These are phyloP conservation scores for Siniperca obscura DNA, from an alignment of 2,797 vertebrate species.

Conservation along the genomic window DNA sequence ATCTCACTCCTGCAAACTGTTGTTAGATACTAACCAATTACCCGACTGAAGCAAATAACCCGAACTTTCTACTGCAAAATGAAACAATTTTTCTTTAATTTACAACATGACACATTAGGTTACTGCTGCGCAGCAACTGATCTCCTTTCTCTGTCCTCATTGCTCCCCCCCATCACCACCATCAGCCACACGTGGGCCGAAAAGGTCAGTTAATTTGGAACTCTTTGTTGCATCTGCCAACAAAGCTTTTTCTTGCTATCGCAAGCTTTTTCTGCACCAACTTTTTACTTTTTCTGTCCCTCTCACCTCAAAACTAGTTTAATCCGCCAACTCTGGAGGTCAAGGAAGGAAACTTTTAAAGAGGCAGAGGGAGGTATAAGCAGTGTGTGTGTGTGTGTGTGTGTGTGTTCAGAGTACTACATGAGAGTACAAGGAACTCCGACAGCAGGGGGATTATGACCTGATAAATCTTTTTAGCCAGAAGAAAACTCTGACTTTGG, in stretches of 20 bases:
- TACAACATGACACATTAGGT: slow-evolving; percentile 13
- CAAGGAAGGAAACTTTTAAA: slow-evolving; percentile 43
- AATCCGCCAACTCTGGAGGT: slow-evolving; percentile 55
- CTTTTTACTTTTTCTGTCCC: slow-evolving; percentile 46
- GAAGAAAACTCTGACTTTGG: slow-evolving; percentile 28
- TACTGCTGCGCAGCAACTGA: slow-evolving; percentile 37
- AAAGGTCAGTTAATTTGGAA: slow-evolving; percentile 68
- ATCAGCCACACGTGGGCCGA: slow-evolving; percentile 41
- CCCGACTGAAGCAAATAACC: slow-evolving; percentile 10
- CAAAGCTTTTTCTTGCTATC: slow-evolving; percentile 50
- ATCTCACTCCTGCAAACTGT: slow-evolving; percentile 24
- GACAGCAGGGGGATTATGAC: slow-evolving; percentile 43
- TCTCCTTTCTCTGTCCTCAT: slow-evolving; percentile 16
- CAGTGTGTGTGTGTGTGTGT: slow-evolving; percentile 15
- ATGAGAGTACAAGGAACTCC: slow-evolving; percentile 26
- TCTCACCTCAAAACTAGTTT: slow-evolving; percentile 58
- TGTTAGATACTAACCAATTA: slow-evolving; percentile 21
- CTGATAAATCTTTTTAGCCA: slow-evolving; percentile 30
- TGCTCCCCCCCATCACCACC: slow-evolving; percentile 20
- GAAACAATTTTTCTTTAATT: not conserved
- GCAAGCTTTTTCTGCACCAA: slow-evolving; percentile 43
- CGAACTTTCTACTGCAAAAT: slow-evolving; percentile 3
- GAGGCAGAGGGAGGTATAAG: not conserved
- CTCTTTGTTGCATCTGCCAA: slow-evolving; percentile 60
- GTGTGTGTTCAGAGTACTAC: slow-evolving; percentile 3